Evolutionary conservation across 2,888 invertebrate species (phyloP).

Genomic region (Pandemis heparana): DNA sequence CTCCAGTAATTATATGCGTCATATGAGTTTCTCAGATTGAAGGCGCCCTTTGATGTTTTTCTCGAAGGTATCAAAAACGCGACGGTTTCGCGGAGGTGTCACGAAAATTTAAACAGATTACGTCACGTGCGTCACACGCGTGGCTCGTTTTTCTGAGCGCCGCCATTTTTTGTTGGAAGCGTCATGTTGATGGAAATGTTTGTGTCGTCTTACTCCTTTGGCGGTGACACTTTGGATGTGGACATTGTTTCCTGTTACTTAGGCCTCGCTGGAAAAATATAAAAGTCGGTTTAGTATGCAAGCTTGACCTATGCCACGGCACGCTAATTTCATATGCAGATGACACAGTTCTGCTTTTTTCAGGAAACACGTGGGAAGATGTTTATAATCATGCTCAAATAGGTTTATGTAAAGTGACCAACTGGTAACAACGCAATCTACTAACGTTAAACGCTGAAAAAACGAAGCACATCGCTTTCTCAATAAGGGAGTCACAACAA

Average conservation of each 20-base stretch:
- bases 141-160: conserved; percentile 43
- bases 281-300: too few relatives aligned
- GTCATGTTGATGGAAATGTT: not conserved
- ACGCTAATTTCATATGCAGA: too few relatives aligned
- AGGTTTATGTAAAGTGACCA: too few relatives aligned
- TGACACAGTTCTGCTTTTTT: too few relatives aligned
- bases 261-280: too few relatives aligned
- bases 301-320: too few relatives aligned
- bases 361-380: too few relatives aligned
- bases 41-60: conserved; percentile 43
- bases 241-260: not conserved
- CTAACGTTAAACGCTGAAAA: too few relatives aligned
- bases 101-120: conserved; percentile 60
- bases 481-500: too few relatives aligned
- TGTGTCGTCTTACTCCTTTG: not conserved
- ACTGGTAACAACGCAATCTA: too few relatives aligned
- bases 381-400: too few relatives aligned
- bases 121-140: conserved; percentile 55
- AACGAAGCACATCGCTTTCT: too few relatives aligned
- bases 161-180: conserved; percentile 24
- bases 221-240: not conserved
- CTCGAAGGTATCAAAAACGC: conserved; percentile 51
- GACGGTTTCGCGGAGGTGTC: conserved; percentile 50
- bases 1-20: conserved; percentile 32
- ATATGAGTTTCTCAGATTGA: conserved; percentile 36